Percentiles rank a stretch among this genome's conserved stretches.
Conservation (phyloP, 2,113 vertebrate genomes). For the Polyodon spathula region DNA sequence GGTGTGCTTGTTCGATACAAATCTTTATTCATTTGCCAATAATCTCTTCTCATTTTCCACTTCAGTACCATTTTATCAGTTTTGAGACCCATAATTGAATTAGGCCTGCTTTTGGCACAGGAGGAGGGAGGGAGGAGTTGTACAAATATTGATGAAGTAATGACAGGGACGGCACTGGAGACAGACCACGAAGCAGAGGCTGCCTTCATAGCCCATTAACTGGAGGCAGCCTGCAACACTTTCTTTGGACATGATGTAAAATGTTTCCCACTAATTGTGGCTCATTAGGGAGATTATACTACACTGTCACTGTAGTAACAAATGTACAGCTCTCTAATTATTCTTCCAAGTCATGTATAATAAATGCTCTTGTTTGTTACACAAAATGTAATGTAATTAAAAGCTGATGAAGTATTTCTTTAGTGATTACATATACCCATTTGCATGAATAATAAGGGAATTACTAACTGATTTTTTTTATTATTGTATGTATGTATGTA, state of each 20-base stretch:
- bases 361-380: conserved; percentile 57
- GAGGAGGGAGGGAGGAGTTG: conserved; percentile 41
- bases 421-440: conserved; percentile 45
- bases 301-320: conserved; percentile 55
- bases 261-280: conserved; percentile 50
- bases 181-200: conserved; percentile 39
- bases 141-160: conserved; percentile 67
- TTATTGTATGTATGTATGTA: neutral
- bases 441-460: conserved; percentile 30
- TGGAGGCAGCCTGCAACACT: conserved; percentile 29
- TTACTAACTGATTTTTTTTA: conserved; percentile 36
- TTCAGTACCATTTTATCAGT: conserved; percentile 71
- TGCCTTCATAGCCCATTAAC: conserved; percentile 29
- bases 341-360: conserved; percentile 52
- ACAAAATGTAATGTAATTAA: conserved; percentile 62
- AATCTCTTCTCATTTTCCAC: conserved; percentile 73
- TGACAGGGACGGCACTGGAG: conserved; percentile 51
- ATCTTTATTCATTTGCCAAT: conserved; percentile 91
- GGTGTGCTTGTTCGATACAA: conserved; percentile 68
- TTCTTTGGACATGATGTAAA: conserved; percentile 47
- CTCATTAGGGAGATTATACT: conserved; percentile 59
- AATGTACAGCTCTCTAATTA: conserved; percentile 46
- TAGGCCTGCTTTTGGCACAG: conserved; percentile 72
- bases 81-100: conserved; percentile 81
- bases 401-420: conserved; percentile 55